Base-by-base conservation (phyloP, 2,113 vertebrate genomes). In the Peromyscus maniculatus region DNA sequence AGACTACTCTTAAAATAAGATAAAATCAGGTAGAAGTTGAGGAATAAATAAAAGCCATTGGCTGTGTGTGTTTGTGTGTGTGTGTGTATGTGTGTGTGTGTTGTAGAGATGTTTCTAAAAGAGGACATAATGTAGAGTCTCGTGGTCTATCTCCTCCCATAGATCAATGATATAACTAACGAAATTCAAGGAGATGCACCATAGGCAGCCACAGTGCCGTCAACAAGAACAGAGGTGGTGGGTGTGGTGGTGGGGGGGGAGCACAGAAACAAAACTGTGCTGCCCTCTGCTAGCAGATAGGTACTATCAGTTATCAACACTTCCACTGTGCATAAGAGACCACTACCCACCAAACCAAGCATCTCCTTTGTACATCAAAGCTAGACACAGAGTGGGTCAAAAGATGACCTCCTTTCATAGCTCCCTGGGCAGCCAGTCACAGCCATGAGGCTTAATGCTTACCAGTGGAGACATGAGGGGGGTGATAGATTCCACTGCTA, bases 41-140 rank as follows among this genome's bases (percentile, higher is more conserved):
- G 78, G 28, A 46, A 79, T 67, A 87, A 93, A 52, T 84, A 74
- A 87, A 87, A 87, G n/a, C 0, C 11, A 31, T 39, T 67, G 89
- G 16, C 2, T 10, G 15, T 2, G 5, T 75, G 11, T 59, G 6
- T 78, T 33, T 55, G 33, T 77, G 39, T 74, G 16, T 39, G 21
- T 43, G 19, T 75, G n/a, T 46, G 31, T 46, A 31, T 52, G 59
- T 94, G n/a, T 80, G 49, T 71, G 31, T 89, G 43, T 93, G 39
- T 49, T 93, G 36, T 49, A 79, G 12, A 46, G 15, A 89, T 57
- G 52, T 91, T 95, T 72, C 90, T 88, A 71, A n/a, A 74, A 88
- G 49, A 43, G 15, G 36, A 49, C 86, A 46, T 39, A 57, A 80
- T 86, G 75, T 79, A 39, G 46, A 88, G 36, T 82, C 75, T 91